Percentiles rank a stretch among this genome's conserved stretches.
Conservation (phyloP, 2,888 invertebrate species). For the Macrosoma leucophasiata region DNA sequence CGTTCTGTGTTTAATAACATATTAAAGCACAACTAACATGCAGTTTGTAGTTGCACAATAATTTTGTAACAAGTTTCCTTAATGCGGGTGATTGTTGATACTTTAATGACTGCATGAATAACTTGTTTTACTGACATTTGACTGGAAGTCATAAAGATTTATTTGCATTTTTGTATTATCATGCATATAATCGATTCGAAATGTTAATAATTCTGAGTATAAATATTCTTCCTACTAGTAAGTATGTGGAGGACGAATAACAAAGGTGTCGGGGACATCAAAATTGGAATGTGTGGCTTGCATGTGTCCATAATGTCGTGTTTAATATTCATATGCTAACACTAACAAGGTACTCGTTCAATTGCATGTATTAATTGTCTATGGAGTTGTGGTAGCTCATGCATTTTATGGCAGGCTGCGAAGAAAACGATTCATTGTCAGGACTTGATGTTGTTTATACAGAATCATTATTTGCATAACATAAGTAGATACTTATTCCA, state of each 20-base stretch:
- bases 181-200: too few relatives aligned
- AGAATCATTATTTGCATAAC: conserved; percentile 11
- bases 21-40: too few relatives aligned
- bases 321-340: conserved; percentile 56
- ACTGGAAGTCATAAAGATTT: too few relatives aligned
- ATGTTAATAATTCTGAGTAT: too few relatives aligned
- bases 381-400: conserved; percentile 50
- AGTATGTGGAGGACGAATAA: conserved; percentile 37
- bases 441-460: conserved; percentile 23
- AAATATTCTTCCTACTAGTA: too few relatives aligned
- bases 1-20: too few relatives aligned
- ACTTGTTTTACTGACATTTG: too few relatives aligned
- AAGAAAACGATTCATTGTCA: conserved; percentile 51
- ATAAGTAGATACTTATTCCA: neutral
- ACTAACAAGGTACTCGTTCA: conserved; percentile 49
- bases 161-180: too few relatives aligned
- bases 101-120: too few relatives aligned
- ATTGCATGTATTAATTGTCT: conserved; percentile 53
- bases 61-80: too few relatives aligned
- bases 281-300: conserved; percentile 36
- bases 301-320: conserved; percentile 33
- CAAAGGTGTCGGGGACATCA: conserved; percentile 44
- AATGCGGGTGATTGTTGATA: too few relatives aligned
- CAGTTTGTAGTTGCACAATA: too few relatives aligned
- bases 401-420: conserved; percentile 47